Conservation (phyloP, 2,113 vertebrate genomes). For the Macrotus californicus region DNA sequence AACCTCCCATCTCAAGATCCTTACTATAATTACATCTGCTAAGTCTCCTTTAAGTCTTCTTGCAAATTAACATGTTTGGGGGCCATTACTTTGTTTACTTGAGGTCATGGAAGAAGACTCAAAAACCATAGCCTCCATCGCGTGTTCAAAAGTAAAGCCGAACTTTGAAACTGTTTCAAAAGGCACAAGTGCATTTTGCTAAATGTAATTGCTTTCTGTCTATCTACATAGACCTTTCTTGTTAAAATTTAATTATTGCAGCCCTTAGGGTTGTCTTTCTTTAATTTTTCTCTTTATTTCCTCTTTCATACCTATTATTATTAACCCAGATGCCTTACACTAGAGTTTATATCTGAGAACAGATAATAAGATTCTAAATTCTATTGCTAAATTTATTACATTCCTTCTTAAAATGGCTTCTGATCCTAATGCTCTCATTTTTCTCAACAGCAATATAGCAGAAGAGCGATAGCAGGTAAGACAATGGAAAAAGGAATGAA, state of each 20-base stretch:
- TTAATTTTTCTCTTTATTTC: constrained; percentile 63
- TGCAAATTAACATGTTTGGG: neutral
- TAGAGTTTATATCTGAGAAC: constrained; percentile 27
- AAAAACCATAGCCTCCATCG: neutral
- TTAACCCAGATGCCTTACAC: constrained; percentile 51
- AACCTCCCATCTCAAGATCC: neutral
- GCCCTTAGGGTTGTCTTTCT: constrained; percentile 53
- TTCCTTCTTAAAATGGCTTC: constrained; percentile 51
- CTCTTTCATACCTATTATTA: constrained; percentile 55
- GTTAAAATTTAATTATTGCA: constrained; percentile 70
- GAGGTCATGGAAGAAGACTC: neutral
- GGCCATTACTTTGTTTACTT: neutral
- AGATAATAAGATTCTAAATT: constrained; percentile 40
- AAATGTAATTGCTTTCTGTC: constrained; percentile 63
- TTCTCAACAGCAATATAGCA: constrained; percentile 27
- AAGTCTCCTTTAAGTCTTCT: neutral
- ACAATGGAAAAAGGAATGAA: neutral
- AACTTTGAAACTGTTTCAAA: constrained; percentile 48
- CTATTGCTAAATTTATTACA: constrained; percentile 42
- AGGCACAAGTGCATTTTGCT: constrained; percentile 42
- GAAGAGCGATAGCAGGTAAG: neutral
- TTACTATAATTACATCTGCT: neutral
- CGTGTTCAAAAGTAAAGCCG: constrained; percentile 26
- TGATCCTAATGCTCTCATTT: constrained; percentile 51
- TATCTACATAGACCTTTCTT: constrained; percentile 52